Evolutionary conservation across 2,888 invertebrate genomes (phyloP).

Genomic region (Spialia ferax): DNA sequence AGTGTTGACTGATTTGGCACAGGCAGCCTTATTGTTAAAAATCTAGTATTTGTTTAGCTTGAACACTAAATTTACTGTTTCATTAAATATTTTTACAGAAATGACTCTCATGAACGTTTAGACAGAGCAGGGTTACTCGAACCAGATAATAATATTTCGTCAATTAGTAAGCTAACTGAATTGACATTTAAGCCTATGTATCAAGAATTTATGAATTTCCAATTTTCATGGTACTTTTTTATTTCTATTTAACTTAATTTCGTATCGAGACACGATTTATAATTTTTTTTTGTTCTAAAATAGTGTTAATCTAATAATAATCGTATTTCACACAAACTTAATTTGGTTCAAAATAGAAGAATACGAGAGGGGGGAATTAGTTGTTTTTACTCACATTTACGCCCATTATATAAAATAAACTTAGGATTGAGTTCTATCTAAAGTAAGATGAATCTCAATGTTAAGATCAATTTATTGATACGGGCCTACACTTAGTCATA

Average conservation of each 20-base stretch:
- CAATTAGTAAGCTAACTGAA: constrained; percentile 17
- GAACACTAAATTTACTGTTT: constrained; percentile 22
- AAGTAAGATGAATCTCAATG: no score
- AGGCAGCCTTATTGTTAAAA: constrained; percentile 26
- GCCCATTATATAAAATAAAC: no score
- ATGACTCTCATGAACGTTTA: constrained; percentile 18
- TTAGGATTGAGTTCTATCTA: no score
- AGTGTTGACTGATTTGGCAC: constrained; percentile 28
- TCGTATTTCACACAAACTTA: no score
- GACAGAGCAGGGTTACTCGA: constrained; percentile 13
- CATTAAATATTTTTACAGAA: constrained; percentile 8
- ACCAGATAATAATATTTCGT: constrained; percentile 21
- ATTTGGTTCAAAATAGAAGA: background rate
- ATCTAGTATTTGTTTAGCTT: constrained; percentile 29
- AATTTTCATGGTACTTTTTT: no score
- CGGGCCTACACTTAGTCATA: constrained; percentile 33
- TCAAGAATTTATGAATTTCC: background rate
- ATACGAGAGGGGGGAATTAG: background rate
- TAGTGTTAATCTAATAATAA: no score
- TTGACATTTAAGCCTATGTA: background rate
- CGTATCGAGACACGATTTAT: no score
- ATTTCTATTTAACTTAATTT: background rate
- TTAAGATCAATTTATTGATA: no score
- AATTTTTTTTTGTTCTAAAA: no score
- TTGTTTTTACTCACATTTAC: constrained; percentile 18